phyloP scores from a whole-genome alignment of 2,797 vertebrate species.

The Nasua narica region DNA sequence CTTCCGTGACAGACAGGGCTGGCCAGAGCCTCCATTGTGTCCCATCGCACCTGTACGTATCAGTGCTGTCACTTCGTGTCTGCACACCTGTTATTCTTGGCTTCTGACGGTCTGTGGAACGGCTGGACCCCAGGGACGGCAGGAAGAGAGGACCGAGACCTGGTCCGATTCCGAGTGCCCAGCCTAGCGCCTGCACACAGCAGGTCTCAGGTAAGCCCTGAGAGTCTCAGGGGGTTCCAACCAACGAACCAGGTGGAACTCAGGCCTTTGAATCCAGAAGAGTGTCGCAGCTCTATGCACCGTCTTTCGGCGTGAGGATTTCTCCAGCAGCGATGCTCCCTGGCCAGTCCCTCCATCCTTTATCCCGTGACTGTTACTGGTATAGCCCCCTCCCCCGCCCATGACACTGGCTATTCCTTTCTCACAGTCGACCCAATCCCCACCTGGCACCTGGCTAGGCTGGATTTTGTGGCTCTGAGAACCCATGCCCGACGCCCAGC shows the following conservation, averaged over 20 bases:
- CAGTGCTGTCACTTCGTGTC: neutral
- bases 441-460: too few species aligned
- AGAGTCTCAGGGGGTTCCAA: neutral
- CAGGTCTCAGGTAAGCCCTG: neutral
- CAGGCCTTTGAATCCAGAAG: neutral
- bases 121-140: neutral
- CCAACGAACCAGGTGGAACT: neutral
- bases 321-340: neutral
- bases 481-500: neutral
- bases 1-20: neutral
- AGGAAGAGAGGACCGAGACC: neutral
- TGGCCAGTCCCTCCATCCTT: neutral
- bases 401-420: neutral
- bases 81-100: neutral
- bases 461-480: neutral
- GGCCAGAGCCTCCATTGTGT: neutral
- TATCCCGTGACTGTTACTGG: too few species aligned
- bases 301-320: accelerated
- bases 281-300: neutral
- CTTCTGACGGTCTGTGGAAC: neutral
- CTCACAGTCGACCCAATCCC: neutral
- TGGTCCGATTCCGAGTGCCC: neutral
- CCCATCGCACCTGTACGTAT: accelerated
- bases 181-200: neutral
- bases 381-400: too few species aligned